Evolutionary conservation across 2,888 invertebrate genomes (phyloP).

Genomic region (Agonopterix subpropinquella): DNA sequence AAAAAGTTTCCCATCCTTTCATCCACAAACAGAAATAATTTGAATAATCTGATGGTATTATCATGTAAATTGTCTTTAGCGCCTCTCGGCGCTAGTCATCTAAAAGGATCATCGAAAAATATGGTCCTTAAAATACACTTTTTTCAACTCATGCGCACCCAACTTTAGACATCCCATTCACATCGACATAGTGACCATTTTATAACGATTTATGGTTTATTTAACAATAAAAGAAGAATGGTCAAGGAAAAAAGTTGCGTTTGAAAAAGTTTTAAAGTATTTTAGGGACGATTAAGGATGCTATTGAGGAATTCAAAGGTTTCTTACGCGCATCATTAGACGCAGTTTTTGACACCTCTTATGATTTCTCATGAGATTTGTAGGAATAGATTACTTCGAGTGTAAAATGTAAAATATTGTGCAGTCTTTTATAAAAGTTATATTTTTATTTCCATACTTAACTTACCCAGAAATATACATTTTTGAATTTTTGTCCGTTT

Average conservation of each 20-base stretch:
- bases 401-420: not conserved
- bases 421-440: not conserved
- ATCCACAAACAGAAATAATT: constrained; percentile 34
- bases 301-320: constrained; percentile 44
- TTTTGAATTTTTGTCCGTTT: too few species aligned
- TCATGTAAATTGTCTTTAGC: constrained; percentile 61
- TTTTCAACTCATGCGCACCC: constrained; percentile 37
- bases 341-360: constrained; percentile 44
- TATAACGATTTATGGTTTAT: constrained; percentile 73
- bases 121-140: constrained; percentile 38
- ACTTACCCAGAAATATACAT: too few species aligned
- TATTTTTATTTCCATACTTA: too few species aligned
- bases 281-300: constrained; percentile 36
- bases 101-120: constrained; percentile 46
- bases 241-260: constrained; percentile 27
- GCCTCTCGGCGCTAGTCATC: constrained; percentile 53
- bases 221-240: constrained; percentile 66
- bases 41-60: constrained; percentile 49
- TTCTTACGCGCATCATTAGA: constrained; percentile 56
- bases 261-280: constrained; percentile 31
- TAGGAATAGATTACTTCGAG: constrained; percentile 2
- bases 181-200: constrained; percentile 55
- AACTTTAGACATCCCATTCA: constrained; percentile 42
- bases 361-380: constrained; percentile 47
- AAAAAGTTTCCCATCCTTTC: constrained; percentile 28